A percentile compares a stretch with the other conserved stretches of the same genome.
phyloP scores from a whole-genome alignment of 2,797 vertebrate genomes.

The Tarsius wallacei region DNA sequence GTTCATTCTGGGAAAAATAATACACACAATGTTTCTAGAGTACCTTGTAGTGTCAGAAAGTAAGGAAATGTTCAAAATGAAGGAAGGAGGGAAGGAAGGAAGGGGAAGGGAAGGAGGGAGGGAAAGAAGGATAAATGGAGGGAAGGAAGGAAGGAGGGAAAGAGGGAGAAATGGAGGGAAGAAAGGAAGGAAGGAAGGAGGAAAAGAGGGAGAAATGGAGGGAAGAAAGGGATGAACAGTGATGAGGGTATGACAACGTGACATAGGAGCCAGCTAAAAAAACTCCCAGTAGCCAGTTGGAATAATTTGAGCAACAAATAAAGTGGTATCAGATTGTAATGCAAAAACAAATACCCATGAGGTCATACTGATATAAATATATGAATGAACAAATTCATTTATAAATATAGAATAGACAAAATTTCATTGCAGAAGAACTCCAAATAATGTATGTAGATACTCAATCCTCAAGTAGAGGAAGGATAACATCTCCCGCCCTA shows the following conservation, averaged over 20 bases:
- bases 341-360: not conserved
- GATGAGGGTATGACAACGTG: not conserved
- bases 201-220: not conserved
- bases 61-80: not conserved
- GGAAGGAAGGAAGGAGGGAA: rapidly evolving
- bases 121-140: not conserved
- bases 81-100: too few species aligned
- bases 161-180: not conserved
- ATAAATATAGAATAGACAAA: not conserved
- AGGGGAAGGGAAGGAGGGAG: rapidly evolving
- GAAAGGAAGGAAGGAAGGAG: too few species aligned
- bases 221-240: too few species aligned
- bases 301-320: not conserved
- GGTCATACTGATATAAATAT: not conserved
- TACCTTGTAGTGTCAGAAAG: not conserved
- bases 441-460: not conserved
- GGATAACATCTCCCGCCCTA: not conserved
- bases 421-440: not conserved
- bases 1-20: not conserved
- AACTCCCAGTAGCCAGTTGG: not conserved
- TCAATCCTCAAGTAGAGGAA: not conserved
- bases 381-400: not conserved
- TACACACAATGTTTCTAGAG: not conserved
- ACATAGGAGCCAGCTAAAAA: not conserved
- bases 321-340: not conserved